Percentiles rank a stretch among this genome's conserved stretches.
phyloP scores from a whole-genome alignment of 2,113 vertebrate species.

The Ciconia boyciana region DNA sequence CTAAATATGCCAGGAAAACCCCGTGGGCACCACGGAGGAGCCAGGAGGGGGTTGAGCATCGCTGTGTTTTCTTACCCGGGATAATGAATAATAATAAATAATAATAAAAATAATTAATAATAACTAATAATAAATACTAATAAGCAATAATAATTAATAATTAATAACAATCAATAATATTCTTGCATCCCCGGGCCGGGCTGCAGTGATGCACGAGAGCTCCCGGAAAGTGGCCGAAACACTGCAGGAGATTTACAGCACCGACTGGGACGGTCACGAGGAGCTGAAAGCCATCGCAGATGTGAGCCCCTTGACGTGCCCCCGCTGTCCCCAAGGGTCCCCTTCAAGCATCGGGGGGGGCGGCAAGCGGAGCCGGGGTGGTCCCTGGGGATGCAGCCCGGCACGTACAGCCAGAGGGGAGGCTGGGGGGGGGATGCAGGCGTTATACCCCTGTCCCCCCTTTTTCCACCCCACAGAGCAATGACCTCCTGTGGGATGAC shows the following conservation, averaged over 20 bases:
- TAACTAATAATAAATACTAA: no score
- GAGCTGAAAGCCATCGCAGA: conserved; percentile 83
- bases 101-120: no score
- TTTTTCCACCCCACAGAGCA: conserved; percentile 72
- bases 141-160: no score
- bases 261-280: conserved; percentile 82
- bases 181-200: neutral
- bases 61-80: fast-evolving
- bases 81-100: neutral
- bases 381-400: neutral
- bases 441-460: fast-evolving
- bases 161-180: neutral
- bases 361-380: neutral
- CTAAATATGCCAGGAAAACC: fast-evolving
- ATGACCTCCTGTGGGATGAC: conserved; percentile 94
- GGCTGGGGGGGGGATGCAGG: fast-evolving
- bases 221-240: conserved; percentile 87
- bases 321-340: neutral
- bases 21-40: fast-evolving
- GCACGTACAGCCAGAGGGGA: fast-evolving
- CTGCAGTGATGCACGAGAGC: conserved; percentile 89
- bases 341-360: fast-evolving
- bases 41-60: neutral
- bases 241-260: conserved; percentile 85
- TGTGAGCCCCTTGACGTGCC: conserved; percentile 58